Percentiles rank a stretch among this genome's conserved stretches.
phyloP scores from a whole-genome alignment of 2,888 invertebrate species.

The Lampropteryx suffumata region DNA sequence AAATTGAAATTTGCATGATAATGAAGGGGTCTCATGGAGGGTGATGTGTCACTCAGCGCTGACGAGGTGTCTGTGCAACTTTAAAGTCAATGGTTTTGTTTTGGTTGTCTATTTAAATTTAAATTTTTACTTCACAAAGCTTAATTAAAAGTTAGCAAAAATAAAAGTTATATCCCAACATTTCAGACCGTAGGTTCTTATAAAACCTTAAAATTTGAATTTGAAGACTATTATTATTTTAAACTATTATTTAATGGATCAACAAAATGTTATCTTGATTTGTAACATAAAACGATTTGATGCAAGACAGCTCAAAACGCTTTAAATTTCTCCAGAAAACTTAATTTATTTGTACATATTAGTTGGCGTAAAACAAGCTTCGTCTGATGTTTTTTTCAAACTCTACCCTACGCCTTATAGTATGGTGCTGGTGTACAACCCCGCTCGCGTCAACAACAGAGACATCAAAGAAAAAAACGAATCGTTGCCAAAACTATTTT shows the following conservation, averaged over 20 bases:
- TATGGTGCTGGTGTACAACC: background rate
- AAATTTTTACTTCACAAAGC: background rate
- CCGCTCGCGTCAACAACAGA: conserved; percentile 21
- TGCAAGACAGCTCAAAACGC: no score
- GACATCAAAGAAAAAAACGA: conserved; percentile 27
- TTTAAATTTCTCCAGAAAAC: no score
- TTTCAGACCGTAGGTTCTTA: no score
- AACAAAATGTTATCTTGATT: background rate
- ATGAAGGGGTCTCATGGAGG: conserved; percentile 51
- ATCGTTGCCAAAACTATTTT: conserved; percentile 41
- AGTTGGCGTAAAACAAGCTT: no score
- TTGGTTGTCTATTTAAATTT: conserved; percentile 1
- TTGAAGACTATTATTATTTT: no score
- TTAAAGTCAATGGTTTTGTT: conserved; percentile 8
- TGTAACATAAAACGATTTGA: no score
- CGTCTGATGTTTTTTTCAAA: no score
- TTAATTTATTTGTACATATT: no score
- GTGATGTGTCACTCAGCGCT: conserved; percentile 27
- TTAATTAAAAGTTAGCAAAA: background rate
- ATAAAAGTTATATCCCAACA: no score
- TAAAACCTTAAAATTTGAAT: no score
- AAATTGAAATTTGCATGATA: conserved; percentile 82
- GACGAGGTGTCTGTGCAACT: conserved; percentile 21
- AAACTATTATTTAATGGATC: no score
- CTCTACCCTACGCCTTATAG: no score